These are phyloP conservation scores for Spialia ferax DNA, from an alignment of 2,888 invertebrate species.

Conservation along the genomic window DNA sequence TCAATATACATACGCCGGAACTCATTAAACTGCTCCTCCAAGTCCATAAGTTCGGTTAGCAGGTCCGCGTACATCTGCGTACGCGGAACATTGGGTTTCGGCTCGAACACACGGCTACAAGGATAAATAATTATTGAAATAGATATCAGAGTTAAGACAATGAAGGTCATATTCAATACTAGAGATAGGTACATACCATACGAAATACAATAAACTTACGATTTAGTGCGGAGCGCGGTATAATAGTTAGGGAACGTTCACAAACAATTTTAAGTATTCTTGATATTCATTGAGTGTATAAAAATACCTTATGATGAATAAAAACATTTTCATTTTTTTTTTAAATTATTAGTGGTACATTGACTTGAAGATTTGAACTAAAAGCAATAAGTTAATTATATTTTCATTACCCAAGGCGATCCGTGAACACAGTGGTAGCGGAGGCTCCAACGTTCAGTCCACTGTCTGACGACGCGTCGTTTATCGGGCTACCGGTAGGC, in stretches of 20 bases:
- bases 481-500: background rate
- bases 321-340: no score
- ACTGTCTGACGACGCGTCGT: background rate
- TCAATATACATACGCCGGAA: constrained; percentile 1
- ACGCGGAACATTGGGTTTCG: background rate
- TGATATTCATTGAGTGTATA: no score
- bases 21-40: constrained; percentile 3
- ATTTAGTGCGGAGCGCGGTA: no score
- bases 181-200: no score
- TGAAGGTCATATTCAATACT: no score
- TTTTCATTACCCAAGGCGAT: constrained; percentile 10
- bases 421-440: background rate
- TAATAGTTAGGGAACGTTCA: no score
- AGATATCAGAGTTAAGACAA: no score
- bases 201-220: no score
- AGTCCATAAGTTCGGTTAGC: background rate
- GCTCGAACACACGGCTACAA: background rate
- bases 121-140: background rate
- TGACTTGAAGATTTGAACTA: no score
- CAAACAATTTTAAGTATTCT: no score
- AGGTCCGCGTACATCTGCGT: background rate
- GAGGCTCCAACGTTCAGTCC: background rate
- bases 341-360: no score
- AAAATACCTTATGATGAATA: no score
- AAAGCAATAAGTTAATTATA: background rate